Percentiles rank a stretch among this genome's conserved stretches.
phyloP scores from a whole-genome alignment of 2,888 invertebrate genomes.

The Rhyacophila evoluta region DNA sequence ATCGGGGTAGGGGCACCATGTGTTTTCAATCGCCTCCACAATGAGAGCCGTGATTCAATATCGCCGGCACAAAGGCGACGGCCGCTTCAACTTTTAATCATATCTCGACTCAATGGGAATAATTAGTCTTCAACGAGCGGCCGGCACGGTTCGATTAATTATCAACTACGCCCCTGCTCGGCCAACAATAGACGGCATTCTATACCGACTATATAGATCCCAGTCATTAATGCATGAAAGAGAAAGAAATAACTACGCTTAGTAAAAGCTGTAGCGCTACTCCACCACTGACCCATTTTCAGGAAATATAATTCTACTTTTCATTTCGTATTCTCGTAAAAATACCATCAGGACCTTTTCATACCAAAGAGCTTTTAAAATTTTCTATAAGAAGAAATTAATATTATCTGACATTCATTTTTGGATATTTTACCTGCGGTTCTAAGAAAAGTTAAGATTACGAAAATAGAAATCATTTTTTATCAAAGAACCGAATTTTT shows the following conservation, averaged over 20 bases:
- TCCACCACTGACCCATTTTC: background rate
- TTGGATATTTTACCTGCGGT: no score
- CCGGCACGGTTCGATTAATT: slow-evolving; percentile 14
- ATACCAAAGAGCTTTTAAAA: no score
- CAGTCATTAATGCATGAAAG: background rate
- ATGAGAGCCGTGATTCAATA: slow-evolving; percentile 25
- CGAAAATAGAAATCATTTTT: no score
- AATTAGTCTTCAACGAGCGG: slow-evolving; percentile 27
- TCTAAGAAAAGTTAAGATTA: no score
- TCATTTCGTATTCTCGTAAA: background rate
- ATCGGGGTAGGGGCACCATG: background rate
- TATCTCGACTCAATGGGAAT: slow-evolving; percentile 19
- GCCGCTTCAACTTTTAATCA: slow-evolving; percentile 27
- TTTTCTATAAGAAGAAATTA: no score
- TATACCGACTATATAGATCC: background rate
- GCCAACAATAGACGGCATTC: background rate
- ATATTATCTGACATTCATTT: no score
- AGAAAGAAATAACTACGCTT: background rate
- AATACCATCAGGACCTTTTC: no score
- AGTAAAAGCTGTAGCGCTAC: background rate
- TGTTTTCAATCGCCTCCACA: slow-evolving; percentile 29
- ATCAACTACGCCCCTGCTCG: slow-evolving; percentile 14
- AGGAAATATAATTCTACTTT: background rate
- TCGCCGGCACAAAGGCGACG: slow-evolving; percentile 27
- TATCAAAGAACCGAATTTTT: no score